Conservation (phyloP, 2,888 invertebrate species). For the Hemithea aestivaria region DNA sequence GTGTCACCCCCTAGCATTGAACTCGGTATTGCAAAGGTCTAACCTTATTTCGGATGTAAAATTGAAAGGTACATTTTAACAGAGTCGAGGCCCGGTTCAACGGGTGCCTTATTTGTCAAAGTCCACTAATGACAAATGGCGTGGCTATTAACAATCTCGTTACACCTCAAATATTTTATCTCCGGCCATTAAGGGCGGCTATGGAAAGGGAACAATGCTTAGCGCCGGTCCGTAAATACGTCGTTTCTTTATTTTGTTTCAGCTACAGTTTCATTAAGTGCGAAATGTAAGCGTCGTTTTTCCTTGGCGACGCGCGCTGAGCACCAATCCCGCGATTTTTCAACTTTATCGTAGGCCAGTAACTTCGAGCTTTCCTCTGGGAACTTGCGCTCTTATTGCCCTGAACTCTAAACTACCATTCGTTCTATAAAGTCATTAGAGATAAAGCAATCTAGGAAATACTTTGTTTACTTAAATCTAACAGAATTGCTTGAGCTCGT, state of each 20-base stretch:
- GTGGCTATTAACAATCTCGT: constrained; percentile 32
- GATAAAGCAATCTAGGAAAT: too few relatives aligned
- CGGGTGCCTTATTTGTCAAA: constrained; percentile 9
- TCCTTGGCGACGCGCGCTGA: constrained; percentile 61
- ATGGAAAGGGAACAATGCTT: constrained; percentile 61
- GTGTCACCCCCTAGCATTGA: too few relatives aligned
- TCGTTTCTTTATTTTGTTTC: constrained; percentile 69
- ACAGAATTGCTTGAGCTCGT: too few relatives aligned
- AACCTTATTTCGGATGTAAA: too few relatives aligned
- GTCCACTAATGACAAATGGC: constrained; percentile 32
- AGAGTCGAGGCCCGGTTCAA: too few relatives aligned
- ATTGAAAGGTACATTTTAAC: too few relatives aligned
- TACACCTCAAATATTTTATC: constrained; percentile 52
- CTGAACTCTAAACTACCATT: background rate
- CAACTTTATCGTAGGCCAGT: constrained; percentile 70
- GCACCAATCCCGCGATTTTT: constrained; percentile 68
- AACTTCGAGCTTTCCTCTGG: constrained; percentile 25
- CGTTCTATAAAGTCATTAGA: too few relatives aligned
- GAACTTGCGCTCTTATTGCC: constrained; percentile 10
- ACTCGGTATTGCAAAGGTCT: too few relatives aligned
- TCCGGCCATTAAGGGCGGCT: constrained; percentile 48
- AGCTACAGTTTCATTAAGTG: constrained; percentile 76
- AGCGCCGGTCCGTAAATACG: constrained; percentile 60
- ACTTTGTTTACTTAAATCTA: too few relatives aligned
- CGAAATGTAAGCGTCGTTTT: constrained; percentile 70